A percentile compares a stretch with the other conserved stretches of the same genome.
Evolutionary conservation across 1,140 invertebrate species (phyloP).

Genomic region (Drosophila athabasca): DNA sequence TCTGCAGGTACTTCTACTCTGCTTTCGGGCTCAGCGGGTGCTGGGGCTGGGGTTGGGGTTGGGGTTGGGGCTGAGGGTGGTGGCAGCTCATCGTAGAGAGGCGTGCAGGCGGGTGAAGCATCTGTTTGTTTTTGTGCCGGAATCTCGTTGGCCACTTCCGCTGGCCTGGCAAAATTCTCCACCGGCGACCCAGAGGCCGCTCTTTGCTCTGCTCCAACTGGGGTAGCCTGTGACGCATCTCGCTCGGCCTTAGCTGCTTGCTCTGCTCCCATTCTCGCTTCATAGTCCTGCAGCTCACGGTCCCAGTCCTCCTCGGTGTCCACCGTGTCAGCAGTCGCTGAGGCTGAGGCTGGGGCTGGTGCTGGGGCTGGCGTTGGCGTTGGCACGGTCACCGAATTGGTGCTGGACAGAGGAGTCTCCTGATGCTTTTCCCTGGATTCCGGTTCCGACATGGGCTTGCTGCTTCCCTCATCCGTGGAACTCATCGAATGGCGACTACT

Average conservation of each 20-base stretch:
- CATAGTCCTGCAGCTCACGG: conserved; percentile 73
- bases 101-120: conserved; percentile 63
- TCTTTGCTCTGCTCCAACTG: no score
- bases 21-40: neutral
- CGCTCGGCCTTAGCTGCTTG: conserved; percentile 28
- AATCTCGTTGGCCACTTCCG: conserved; percentile 19
- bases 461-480: conserved; percentile 55
- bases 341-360: neutral
- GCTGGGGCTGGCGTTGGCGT: neutral
- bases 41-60: neutral
- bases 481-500: conserved; percentile 62
- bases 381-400: neutral
- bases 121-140: conserved; percentile 30
- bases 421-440: conserved; percentile 22
- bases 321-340: conserved; percentile 1
- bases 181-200: neutral
- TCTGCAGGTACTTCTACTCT: neutral
- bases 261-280: conserved; percentile 64
- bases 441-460: conserved; percentile 21
- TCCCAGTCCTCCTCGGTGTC: conserved; percentile 83
- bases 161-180: conserved; percentile 29
- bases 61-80: conserved; percentile 24
- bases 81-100: conserved; percentile 73
- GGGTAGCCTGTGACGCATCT: no score
- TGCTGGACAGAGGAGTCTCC: conserved; percentile 2